phyloP scores from a whole-genome alignment of 2,113 vertebrate genomes.

The Polypterus senegalus region DNA sequence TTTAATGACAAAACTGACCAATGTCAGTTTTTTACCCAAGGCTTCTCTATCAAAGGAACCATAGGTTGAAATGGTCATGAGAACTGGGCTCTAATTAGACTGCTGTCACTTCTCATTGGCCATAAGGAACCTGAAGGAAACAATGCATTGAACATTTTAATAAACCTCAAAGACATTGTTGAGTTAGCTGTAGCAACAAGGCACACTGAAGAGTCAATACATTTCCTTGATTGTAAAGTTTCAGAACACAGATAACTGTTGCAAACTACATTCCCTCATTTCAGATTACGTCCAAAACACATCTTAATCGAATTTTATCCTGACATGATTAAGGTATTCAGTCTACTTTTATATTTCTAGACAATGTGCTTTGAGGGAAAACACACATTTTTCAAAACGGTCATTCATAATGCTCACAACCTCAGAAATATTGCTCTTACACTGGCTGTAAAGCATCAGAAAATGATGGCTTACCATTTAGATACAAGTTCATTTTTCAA shows the following conservation, averaged over 20 bases:
- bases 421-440: constrained; percentile 14
- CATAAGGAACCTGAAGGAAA: constrained; percentile 2
- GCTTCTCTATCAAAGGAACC: neutral
- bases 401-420: constrained; percentile 9
- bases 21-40: neutral
- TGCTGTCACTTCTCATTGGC: constrained; percentile 3
- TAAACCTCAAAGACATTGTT: constrained; percentile 2
- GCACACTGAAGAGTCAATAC: constrained; percentile 5
- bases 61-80: neutral
- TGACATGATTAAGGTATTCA: neutral
- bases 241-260: neutral
- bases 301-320: neutral
- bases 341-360: neutral
- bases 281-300: neutral
- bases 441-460: constrained; percentile 13
- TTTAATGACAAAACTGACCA: neutral
- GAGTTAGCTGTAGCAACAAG: constrained; percentile 6
- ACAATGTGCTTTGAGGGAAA: neutral
- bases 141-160: neutral
- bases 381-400: neutral
- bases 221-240: constrained; percentile 5
- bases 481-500: constrained; percentile 14
- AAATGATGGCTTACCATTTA: constrained; percentile 9
- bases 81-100: neutral
- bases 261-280: neutral